phyloP scores from a whole-genome alignment of 2,797 vertebrate species.

The Oophaga sylvatica region DNA sequence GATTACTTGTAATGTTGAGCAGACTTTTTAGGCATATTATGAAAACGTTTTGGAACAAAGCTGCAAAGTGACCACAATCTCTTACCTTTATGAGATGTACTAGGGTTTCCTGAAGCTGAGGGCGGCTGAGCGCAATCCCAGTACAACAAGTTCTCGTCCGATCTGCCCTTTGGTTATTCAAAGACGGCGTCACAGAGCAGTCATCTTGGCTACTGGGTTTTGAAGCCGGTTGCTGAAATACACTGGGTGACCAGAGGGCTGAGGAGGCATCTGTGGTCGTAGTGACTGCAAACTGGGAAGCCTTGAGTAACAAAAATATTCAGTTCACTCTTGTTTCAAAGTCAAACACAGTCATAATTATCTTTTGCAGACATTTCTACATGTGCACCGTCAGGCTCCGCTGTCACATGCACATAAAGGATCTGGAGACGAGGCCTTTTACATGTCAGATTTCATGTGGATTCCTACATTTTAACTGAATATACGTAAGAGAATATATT shows the following conservation, averaged over 20 bases:
- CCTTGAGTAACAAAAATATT: neutral
- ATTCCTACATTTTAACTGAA: too few relatives aligned
- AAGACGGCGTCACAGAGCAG: conserved; percentile 75
- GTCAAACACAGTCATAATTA: too few relatives aligned
- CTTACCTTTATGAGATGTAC: conserved; percentile 89
- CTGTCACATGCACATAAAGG: too few relatives aligned
- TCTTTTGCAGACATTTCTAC: too few relatives aligned
- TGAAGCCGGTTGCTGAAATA: conserved; percentile 84
- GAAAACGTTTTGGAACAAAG: neutral
- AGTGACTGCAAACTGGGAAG: conserved; percentile 75
- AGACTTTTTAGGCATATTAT: neutral
- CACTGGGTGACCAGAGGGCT: conserved; percentile 90
- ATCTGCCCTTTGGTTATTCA: conserved; percentile 61
- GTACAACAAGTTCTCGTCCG: conserved; percentile 63
- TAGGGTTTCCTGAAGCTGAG: conserved; percentile 90
- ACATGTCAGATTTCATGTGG: too few relatives aligned
- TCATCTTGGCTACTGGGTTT: conserved; percentile 76
- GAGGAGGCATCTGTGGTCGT: conserved; percentile 76
- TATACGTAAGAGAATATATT: too few relatives aligned
- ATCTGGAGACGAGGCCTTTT: too few relatives aligned
- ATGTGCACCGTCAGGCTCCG: too few relatives aligned
- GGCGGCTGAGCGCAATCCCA: conserved; percentile 81
- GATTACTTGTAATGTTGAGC: too few relatives aligned
- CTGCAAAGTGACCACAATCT: neutral
- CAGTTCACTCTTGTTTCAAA: too few relatives aligned